phyloP scores from a whole-genome alignment of 2,888 invertebrate genomes.

The Pocota personata region DNA sequence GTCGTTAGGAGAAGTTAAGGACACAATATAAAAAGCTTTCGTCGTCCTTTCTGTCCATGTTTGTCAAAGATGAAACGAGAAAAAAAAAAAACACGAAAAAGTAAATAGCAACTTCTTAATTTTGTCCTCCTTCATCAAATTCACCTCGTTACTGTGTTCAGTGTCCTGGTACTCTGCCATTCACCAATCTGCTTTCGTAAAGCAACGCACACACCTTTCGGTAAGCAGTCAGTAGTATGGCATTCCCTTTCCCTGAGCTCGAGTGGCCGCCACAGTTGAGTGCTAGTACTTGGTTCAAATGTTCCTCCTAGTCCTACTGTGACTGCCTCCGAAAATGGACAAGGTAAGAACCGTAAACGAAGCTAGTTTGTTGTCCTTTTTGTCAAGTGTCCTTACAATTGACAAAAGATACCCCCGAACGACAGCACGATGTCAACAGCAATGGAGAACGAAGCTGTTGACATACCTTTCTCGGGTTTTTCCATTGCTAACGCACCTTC shows the following conservation, averaged over 20 bases:
- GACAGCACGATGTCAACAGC: constrained; percentile 52
- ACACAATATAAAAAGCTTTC: constrained; percentile 30
- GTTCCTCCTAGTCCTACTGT: constrained; percentile 4
- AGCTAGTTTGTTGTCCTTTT: constrained; percentile 72
- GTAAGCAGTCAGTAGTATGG: not conserved
- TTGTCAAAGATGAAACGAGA: constrained; percentile 31
- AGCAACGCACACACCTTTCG: constrained; percentile 32
- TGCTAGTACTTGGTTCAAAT: not conserved
- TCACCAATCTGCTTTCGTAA: constrained; percentile 2
- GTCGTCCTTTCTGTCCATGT: constrained; percentile 20
- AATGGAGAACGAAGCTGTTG: constrained; percentile 12
- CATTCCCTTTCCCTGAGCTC: constrained; percentile 1
- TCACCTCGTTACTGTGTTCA: constrained; percentile 24
- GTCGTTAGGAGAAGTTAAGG: constrained; percentile 47
- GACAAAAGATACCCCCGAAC: constrained; percentile 59
- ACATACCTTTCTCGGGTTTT: not conserved
- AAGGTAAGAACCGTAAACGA: constrained; percentile 72
- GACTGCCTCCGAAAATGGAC: constrained; percentile 49
- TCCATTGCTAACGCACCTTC: constrained; percentile 50
- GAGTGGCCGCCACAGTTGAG: constrained; percentile 11
- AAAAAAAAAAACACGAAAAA: constrained; percentile 26
- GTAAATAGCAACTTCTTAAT: constrained; percentile 68
- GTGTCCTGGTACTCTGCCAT: not conserved
- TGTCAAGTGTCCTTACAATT: constrained; percentile 60
- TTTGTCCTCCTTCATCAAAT: constrained; percentile 65